Evolutionary conservation across 2,797 vertebrate species (phyloP), one percentile per base, ranked within the genome.

Genomic region (Lates japonicus): DNA sequence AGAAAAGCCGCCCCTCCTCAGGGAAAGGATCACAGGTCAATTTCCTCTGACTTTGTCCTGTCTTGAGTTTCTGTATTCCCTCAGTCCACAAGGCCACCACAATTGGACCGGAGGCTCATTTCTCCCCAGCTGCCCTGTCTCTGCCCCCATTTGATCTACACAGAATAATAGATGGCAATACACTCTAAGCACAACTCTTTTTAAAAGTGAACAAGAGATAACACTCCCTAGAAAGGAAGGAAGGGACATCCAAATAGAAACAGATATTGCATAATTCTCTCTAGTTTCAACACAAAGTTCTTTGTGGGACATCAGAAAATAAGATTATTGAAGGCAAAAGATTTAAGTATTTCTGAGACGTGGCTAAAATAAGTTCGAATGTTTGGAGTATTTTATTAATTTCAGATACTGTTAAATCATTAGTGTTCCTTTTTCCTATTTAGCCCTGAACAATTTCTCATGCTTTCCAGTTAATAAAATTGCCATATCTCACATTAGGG

Each of bases 1-100:
- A 82, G 78, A 60, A 82, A 87, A 86, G 87, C 92, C 88, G 89
- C 91, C 93, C 92, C 93, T 90, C 92, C 92, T 86, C 89, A 90
- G 87, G 89, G 89, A 94, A 93, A 92, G 94, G 95, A 95, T 96
- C 96, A 96, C 93, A 94, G 96, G 95, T 96, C 94, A 95, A 94
- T 95, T 96, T 96, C 95, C 94, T 93, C 90, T 91, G 94, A 95
- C 94, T 96, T 95, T 95, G 94, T 95, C 93, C 94, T 74, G 91
- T 92, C 89, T 83, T 85, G 94, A 94, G 93, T 95, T 95, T n/a
- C n/a, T 94, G 94, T 93, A 89, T 95, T 95, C 93, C 94, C 88
- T 93, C 78, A 2, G 75, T 89, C 92, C 87, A 94, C 94, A 95
- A 95, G 94, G 92, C 93, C 92, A 93, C 93, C 90, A 92, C 93